Conservation (phyloP, 2,888 invertebrate species). For the Dryobota labecula region DNA sequence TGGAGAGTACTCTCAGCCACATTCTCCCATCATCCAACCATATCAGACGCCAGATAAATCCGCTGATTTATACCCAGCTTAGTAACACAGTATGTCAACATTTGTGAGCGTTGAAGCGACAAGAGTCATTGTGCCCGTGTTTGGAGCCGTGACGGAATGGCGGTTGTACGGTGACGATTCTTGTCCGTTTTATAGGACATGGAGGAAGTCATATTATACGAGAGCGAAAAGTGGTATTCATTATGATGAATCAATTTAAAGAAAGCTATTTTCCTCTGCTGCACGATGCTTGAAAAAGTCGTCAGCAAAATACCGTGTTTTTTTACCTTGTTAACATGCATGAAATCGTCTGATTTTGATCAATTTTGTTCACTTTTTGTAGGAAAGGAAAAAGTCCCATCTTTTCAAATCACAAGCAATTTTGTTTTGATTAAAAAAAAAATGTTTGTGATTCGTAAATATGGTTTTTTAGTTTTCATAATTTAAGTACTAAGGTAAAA, state of each 20-base stretch:
- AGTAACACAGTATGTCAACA: conserved; percentile 57
- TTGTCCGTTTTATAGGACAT: conserved; percentile 31
- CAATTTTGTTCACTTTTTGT: too few relatives aligned
- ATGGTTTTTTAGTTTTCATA: too few relatives aligned
- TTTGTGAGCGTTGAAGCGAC: conserved; percentile 65
- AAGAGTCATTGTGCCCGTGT: conserved; percentile 69
- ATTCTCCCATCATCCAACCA: conserved; percentile 17
- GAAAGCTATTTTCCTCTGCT: too few relatives aligned
- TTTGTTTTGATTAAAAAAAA: too few relatives aligned
- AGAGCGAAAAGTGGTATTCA: background rate
- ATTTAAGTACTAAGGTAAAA: too few relatives aligned
- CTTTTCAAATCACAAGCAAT: too few relatives aligned
- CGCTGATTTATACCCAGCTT: conserved; percentile 27
- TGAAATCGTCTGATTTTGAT: too few relatives aligned
- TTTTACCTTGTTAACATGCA: too few relatives aligned
- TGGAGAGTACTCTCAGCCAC: background rate
- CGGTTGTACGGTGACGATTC: conserved; percentile 50
- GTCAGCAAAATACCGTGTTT: too few relatives aligned
- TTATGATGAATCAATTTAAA: background rate
- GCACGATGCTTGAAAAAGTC: too few relatives aligned
- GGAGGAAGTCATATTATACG: background rate
- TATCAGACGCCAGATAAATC: conserved; percentile 31
- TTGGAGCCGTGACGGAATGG: conserved; percentile 63
- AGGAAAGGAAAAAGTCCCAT: too few relatives aligned
- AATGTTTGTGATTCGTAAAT: too few relatives aligned